These are phyloP conservation scores for Aurelia coerulea DNA, from an alignment of 30 jellyfish, hydroid and myxozoan species.

Conservation along the genomic window DNA sequence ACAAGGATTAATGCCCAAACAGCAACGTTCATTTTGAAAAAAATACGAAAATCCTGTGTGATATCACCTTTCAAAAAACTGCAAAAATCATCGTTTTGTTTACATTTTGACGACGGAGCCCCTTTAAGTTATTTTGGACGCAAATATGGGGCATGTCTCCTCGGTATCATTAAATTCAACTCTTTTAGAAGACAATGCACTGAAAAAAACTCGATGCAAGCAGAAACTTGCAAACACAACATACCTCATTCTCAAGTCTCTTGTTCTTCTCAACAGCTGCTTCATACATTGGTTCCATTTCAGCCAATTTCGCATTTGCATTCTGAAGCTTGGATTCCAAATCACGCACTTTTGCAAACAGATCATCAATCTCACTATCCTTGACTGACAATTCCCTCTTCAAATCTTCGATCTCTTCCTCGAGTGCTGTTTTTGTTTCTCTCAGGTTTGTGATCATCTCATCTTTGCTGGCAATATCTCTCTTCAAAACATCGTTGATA, in stretches of 20 bases:
- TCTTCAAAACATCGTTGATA: conserved; percentile 72
- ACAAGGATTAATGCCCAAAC: too few relatives aligned
- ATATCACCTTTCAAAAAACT: too few relatives aligned
- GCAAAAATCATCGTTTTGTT: too few relatives aligned
- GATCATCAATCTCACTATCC: conserved; percentile 84
- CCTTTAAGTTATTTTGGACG: too few relatives aligned
- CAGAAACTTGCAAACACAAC: too few relatives aligned
- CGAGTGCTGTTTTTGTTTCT: conserved; percentile 72
- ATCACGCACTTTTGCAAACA: conserved; percentile 81
- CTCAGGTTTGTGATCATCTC: conserved; percentile 76
- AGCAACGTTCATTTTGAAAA: too few relatives aligned
- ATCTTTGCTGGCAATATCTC: conserved; percentile 80
- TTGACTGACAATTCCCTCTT: conserved; percentile 73
- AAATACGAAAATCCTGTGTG: too few relatives aligned
- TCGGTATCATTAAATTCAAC: too few relatives aligned
- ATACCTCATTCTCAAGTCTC: conserved; percentile 88
- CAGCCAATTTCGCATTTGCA: conserved; percentile 91
- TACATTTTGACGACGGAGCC: too few relatives aligned
- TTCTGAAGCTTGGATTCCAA: conserved; percentile 73
- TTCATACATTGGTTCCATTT: conserved; percentile 95
- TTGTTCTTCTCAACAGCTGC: conserved; percentile 81
- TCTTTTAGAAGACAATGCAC: too few relatives aligned
- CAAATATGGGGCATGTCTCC: too few relatives aligned
- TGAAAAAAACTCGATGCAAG: too few relatives aligned
- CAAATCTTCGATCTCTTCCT: conserved; percentile 81